Evolutionary conservation across 2,113 vertebrate species (phyloP), one percentile per base, ranked within the genome.

Genomic region (Rutilus rutilus): DNA sequence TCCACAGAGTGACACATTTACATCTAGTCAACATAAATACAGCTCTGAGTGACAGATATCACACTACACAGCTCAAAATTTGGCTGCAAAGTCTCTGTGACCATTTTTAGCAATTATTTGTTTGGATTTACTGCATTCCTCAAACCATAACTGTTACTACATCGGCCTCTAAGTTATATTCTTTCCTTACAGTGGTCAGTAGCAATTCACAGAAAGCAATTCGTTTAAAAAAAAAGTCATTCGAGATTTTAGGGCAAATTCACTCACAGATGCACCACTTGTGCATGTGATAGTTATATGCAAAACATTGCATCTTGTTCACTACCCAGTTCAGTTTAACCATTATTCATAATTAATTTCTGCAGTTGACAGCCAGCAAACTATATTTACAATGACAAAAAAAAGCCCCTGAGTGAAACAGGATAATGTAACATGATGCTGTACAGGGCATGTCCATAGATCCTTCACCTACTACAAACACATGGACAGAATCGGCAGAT

Each of bases 1-100:
- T n/a, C 17, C 60, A 82, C 69, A 64, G 85, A 52, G 65, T 76
- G 86, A 83, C 80, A 86, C 86, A 88, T 77, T 83, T 86, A 47
- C 85, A 78, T 76, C 80, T 33, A 77, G 83, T 88, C 73, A 88
- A 84, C 85, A 87, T 87, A 87, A 90, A 90, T 87, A 86, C 33
- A 50, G 77, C 14, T 71, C 78, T 30, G 67, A 88, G 75, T 83
- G 86, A 85, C 87, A 73, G 73, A 59, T 59, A 88, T 50, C 52
- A 65, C 78, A 25, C 62, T 12, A n/a, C 42, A 73, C 19, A 47
- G 82, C 82, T 87, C 45, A 73, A 84, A 86, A 82, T 69, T 78
- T 69, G 84, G n/a, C 64, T 50, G 80, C 54, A 57, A 88, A 88
- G 60, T 2, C 52, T 54, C 50, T 6, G 5, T 60, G 62, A 84